Evolutionary conservation across 1,140 invertebrate genomes (phyloP).

Genomic region (Drosophila pachea): DNA sequence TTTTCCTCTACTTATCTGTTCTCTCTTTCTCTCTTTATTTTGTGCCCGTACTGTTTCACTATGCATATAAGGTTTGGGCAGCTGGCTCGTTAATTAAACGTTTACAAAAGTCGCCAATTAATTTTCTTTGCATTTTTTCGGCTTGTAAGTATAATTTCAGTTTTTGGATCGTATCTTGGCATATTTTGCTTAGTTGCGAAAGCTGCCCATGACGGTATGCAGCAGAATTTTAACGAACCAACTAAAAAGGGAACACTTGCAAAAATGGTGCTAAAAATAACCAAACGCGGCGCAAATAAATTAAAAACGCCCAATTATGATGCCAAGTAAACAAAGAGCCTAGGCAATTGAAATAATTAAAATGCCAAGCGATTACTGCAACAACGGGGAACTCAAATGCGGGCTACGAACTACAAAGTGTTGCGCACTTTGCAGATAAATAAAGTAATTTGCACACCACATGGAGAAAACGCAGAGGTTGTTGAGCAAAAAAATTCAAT

Average conservation of each 20-base stretch:
- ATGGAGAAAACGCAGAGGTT: neutral
- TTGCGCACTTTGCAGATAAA: constrained; percentile 64
- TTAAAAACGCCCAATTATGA: constrained; percentile 42
- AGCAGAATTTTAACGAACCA: constrained; percentile 52
- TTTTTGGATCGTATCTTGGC: constrained; percentile 25
- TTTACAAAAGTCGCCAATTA: constrained; percentile 54
- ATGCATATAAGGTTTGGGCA: constrained; percentile 32
- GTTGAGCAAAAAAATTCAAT: neutral
- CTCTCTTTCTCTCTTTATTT: neutral
- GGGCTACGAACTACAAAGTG: constrained; percentile 33
- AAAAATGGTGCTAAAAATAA: constrained; percentile 64
- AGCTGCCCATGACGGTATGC: constrained; percentile 68
- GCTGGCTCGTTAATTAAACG: constrained; percentile 63
- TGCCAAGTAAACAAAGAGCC: constrained; percentile 59
- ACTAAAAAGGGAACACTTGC: constrained; percentile 18
- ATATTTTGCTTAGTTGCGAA: constrained; percentile 18
- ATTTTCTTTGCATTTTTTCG: constrained; percentile 53
- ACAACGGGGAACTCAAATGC: constrained; percentile 48
- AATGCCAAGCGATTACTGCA: constrained; percentile 61
- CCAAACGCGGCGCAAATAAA: constrained; percentile 60
- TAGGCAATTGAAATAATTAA: constrained; percentile 74
- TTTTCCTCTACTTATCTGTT: neutral
- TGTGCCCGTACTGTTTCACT: neutral
- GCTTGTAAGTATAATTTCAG: constrained; percentile 15
- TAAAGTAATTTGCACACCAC: constrained; percentile 54